Conservation (phyloP, 2,888 invertebrate species). For the Neoscelio sp. region DNA sequence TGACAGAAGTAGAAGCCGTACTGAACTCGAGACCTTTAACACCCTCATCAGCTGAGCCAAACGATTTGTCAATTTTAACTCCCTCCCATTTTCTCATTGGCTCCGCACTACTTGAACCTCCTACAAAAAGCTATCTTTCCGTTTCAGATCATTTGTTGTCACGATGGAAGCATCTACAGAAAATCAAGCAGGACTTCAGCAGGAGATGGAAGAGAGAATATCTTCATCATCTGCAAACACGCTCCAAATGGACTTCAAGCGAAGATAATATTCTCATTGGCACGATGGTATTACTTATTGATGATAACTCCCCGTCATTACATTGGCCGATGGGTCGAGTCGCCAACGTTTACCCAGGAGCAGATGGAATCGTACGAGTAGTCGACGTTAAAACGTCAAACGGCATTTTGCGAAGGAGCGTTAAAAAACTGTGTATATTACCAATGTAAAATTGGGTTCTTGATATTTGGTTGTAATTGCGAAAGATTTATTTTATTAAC, state of each 20-base stretch:
- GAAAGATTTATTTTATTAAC: too few relatives aligned
- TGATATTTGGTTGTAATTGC: too few relatives aligned
- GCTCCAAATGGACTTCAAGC: conserved; percentile 6
- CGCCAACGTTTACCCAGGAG: neutral
- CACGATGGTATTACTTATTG: conserved; percentile 1
- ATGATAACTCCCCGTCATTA: conserved; percentile 1
- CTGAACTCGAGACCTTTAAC: conserved; percentile 62
- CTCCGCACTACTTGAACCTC: conserved; percentile 11
- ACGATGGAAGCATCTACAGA: conserved; percentile 12
- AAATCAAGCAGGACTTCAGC: conserved; percentile 12
- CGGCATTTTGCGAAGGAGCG: conserved; percentile 6
- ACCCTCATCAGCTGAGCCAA: conserved; percentile 42
- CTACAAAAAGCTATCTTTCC: neutral
- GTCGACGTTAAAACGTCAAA: conserved; percentile 13
- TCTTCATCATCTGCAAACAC: conserved; percentile 25
- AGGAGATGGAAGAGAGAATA: conserved; percentile 22
- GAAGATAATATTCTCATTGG: neutral
- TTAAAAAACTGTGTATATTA: conserved; percentile 9
- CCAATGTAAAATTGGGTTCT: too few relatives aligned
- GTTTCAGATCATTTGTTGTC: conserved; percentile 10
- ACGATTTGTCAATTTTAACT: conserved; percentile 67
- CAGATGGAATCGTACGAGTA: conserved; percentile 1
- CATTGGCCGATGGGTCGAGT: conserved; percentile 11
- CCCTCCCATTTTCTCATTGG: conserved; percentile 73
- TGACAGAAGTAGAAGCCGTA: conserved; percentile 65